A percentile compares a stretch with the other conserved stretches of the same genome.
phyloP scores from a whole-genome alignment of 2,797 vertebrate species.

The Spinus pinus region DNA sequence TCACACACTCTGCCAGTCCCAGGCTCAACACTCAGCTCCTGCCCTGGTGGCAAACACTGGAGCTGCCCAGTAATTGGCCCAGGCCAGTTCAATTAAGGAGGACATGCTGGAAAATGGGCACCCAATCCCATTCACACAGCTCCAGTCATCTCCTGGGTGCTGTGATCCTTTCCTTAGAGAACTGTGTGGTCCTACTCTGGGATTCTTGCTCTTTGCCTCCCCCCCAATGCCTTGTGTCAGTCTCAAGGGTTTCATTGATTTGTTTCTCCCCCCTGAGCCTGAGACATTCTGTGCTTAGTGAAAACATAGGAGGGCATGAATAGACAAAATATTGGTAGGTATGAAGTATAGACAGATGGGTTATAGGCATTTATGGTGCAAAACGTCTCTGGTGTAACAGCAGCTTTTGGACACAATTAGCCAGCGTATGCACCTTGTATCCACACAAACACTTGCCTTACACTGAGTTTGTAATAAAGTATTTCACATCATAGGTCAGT shows the following conservation, averaged over 20 bases:
- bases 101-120: background rate
- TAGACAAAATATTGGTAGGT: background rate
- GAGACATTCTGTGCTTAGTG: background rate
- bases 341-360: too few relatives aligned
- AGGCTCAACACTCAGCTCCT: background rate
- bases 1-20: background rate
- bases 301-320: background rate
- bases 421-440: rapidly evolving
- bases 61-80: background rate
- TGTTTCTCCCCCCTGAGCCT: background rate
- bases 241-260: background rate
- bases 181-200: background rate
- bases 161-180: background rate
- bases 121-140: background rate
- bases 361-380: background rate
- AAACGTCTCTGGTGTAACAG: background rate
- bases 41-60: background rate
- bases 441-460: background rate
- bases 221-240: rapidly evolving
- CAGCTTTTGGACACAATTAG: background rate
- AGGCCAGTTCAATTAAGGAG: background rate
- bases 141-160: background rate
- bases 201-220: background rate
- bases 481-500: background rate
- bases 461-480: background rate